Evolutionary conservation across 92 coral and sea anemone species (phyloP).

Genomic region (Heteractis magnifica): DNA sequence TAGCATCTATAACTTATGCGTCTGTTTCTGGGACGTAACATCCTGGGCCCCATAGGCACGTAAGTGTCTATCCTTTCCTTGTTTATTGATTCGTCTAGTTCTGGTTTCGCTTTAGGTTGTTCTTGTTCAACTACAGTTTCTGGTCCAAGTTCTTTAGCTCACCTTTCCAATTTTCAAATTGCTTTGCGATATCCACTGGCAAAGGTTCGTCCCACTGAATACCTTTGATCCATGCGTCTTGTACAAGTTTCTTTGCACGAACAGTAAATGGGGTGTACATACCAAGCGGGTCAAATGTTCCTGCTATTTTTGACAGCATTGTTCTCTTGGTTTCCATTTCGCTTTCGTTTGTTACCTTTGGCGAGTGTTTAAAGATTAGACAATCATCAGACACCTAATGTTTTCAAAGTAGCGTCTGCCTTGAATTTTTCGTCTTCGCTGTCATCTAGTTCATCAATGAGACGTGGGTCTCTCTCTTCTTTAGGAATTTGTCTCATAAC

Average conservation of each 20-base stretch:
- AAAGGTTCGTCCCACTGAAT: constrained; percentile 29
- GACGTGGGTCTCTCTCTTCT: constrained; percentile 15
- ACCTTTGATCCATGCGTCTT: constrained; percentile 27
- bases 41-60: too few relatives aligned
- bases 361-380: neutral
- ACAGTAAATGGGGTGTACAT: constrained; percentile 32
- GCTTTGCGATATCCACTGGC: constrained; percentile 10
- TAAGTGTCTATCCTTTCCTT: too few relatives aligned
- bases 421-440: neutral
- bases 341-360: neutral
- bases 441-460: constrained; percentile 1
- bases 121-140: too few relatives aligned
- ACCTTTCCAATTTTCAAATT: constrained; percentile 3
- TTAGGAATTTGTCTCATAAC: constrained; percentile 23
- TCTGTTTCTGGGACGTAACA: too few relatives aligned
- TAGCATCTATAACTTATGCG: too few relatives aligned
- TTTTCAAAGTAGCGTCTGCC: constrained; percentile 13
- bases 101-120: too few relatives aligned
- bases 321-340: neutral
- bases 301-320: constrained; percentile 19
- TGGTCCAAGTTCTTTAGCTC: neutral
- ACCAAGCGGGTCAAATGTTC: constrained; percentile 25
- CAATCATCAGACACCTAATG: constrained; percentile 19
- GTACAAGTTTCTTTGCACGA: constrained; percentile 29
- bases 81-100: too few relatives aligned